Conservation (phyloP, 1,140 invertebrate genomes). For the Gryllus bimaculatus region DNA sequence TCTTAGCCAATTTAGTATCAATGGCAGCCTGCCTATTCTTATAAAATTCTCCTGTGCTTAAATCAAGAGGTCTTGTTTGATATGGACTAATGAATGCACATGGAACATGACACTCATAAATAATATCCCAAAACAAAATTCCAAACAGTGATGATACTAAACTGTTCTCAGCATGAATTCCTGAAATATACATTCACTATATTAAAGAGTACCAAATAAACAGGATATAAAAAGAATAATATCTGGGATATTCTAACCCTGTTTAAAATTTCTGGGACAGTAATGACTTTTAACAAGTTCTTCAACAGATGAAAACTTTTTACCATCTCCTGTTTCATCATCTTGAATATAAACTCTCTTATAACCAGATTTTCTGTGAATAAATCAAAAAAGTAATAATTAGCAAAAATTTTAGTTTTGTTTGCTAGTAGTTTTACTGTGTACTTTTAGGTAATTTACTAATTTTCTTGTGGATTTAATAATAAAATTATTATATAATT, state of each 20-base stretch:
- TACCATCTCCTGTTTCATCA: neutral
- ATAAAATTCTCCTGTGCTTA: slow-evolving; percentile 12
- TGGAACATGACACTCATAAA: slow-evolving; percentile 8
- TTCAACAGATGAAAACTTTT: neutral
- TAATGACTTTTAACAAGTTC: neutral
- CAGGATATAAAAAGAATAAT: neutral
- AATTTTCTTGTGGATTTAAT: too few relatives aligned
- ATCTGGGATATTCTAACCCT: neutral
- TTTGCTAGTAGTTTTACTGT: too few relatives aligned
- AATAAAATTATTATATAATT: too few relatives aligned
- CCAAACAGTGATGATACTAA: slow-evolving; percentile 12
- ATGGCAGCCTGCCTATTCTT: neutral
- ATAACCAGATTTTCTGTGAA: neutral
- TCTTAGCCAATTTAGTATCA: neutral
- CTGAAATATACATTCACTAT: neutral
- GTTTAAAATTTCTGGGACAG: neutral
- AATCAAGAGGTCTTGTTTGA: slow-evolving; percentile 8
- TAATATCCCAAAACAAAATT: slow-evolving; percentile 15
- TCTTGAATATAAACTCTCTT: neutral
- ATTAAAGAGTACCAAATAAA: neutral
- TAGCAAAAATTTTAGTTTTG: too few relatives aligned
- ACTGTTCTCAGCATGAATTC: slow-evolving; percentile 11
- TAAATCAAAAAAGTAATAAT: too few relatives aligned
- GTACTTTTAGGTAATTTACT: too few relatives aligned
- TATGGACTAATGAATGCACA: slow-evolving; percentile 1